These are phyloP conservation scores for Clytia hemisphaerica DNA, from an alignment of 30 jellyfish, hydroid and myxozoan genomes.

Conservation along the genomic window DNA sequence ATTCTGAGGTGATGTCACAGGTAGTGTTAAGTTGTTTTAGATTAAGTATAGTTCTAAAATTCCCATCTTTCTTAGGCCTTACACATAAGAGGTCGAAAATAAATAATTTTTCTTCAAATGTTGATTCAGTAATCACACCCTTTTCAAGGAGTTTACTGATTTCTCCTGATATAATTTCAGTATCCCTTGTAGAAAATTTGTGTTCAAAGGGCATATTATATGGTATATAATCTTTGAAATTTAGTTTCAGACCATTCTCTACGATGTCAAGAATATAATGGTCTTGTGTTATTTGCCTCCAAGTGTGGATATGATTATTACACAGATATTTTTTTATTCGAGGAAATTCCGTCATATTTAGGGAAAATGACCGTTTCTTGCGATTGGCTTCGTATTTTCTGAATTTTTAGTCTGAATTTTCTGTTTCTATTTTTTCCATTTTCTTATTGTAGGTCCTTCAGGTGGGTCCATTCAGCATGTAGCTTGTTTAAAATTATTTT, in stretches of 20 bases:
- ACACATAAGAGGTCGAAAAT: too few relatives aligned
- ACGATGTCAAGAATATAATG: conserved; percentile 5
- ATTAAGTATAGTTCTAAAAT: conserved; percentile 18
- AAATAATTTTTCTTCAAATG: too few relatives aligned
- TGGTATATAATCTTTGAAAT: not conserved
- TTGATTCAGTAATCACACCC: conserved; percentile 19
- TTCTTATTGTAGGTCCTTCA: too few relatives aligned
- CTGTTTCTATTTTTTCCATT: too few relatives aligned
- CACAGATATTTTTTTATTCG: too few relatives aligned
- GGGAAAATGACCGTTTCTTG: too few relatives aligned
- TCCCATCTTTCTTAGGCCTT: conserved; percentile 25
- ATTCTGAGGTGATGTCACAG: conserved; percentile 39
- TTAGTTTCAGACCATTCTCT: conserved; percentile 1
- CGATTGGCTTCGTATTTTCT: too few relatives aligned
- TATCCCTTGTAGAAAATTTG: not conserved
- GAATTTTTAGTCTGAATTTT: too few relatives aligned
- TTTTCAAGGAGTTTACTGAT: not conserved
- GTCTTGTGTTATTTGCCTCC: conserved; percentile 1
- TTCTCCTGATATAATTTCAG: not conserved
- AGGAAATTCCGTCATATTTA: too few relatives aligned
- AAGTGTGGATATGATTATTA: too few relatives aligned
- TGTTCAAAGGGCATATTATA: not conserved
- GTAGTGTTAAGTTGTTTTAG: conserved; percentile 7
- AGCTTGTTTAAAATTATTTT: too few relatives aligned
- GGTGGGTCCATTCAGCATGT: too few relatives aligned